Evolutionary conservation across 1,140 invertebrate genomes (phyloP), one percentile per base, ranked within the genome.

Genomic region (Wasmannia auropunctata): DNA sequence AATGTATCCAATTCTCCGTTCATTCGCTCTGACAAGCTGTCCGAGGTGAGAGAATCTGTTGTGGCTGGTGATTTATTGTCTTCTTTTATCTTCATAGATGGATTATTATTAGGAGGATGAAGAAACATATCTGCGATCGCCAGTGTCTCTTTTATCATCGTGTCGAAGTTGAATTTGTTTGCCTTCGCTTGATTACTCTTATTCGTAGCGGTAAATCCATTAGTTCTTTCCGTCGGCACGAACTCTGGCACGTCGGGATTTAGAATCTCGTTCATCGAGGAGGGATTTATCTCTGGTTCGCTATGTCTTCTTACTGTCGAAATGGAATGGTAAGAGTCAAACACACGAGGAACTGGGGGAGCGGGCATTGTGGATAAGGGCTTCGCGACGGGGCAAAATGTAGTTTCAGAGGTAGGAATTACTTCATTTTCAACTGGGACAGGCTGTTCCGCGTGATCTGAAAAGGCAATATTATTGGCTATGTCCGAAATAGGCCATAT

Each of bases 161-260:
- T n/a, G n/a, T 28, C 69, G 10, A 70, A 54, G 11, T 88, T 28
- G n/a, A 80, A 54, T 62, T 91, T 65, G 10, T 70, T 84, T 46
- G 43, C 16, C 14, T 83, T 77, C 0, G 60, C 16, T 67, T 31
- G 31, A 62, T 81, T 54, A 8, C 0, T 77, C 58, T 72, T 70
- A 40, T 75, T 83, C 10, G 65, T 56, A 34, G 28, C 67, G 1
- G 40, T 19, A 54, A 60, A 11, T 49, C 74, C 74, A 51, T 63
- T 80, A 43, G 0, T 58, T 4, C 40, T 90, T 19, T 28, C 58
- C 1, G 85, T 92, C 2, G 98, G 98, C 81, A 98, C 95, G 94
- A 98, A 98, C 95, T 98, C 98, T 19, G 98, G 97, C 25, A 98
- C 98, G 95, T 98, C 96, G 6, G 97, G 97, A 95, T 98, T 98